phyloP scores from a whole-genome alignment of 2,797 vertebrate genomes.

The Diceros bicornis region DNA sequence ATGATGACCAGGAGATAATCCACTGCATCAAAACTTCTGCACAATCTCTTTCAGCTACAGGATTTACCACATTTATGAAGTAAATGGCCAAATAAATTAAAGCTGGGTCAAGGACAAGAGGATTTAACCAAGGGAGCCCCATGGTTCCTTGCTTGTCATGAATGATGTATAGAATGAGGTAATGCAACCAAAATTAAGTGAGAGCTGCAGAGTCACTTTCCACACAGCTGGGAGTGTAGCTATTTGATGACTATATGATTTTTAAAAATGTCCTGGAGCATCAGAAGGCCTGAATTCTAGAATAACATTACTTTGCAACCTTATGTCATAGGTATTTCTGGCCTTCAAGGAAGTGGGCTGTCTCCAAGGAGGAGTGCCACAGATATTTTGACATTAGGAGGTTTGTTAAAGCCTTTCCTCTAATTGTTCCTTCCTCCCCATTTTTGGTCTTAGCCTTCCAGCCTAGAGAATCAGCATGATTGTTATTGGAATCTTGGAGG shows the following conservation, averaged over 20 bases:
- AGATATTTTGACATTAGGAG: not conserved
- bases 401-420: not conserved
- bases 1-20: slow-evolving; percentile 28
- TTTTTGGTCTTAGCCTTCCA: not conserved
- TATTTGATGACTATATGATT: slow-evolving; percentile 79
- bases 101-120: slow-evolving; percentile 78
- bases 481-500: not conserved
- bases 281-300: slow-evolving; percentile 60
- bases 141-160: slow-evolving; percentile 77
- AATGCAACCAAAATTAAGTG: slow-evolving; percentile 80
- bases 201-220: slow-evolving; percentile 78
- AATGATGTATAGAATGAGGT: slow-evolving; percentile 86
- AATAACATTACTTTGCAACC: slow-evolving; percentile 55
- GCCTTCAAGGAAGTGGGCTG: slow-evolving; percentile 34
- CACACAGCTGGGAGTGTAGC: slow-evolving; percentile 77
- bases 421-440: not conserved
- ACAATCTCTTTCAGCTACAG: not conserved
- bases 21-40: not conserved
- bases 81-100: slow-evolving; percentile 65
- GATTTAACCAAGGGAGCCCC: slow-evolving; percentile 66
- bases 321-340: slow-evolving; percentile 32
- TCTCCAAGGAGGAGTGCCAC: not conserved
- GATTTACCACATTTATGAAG: slow-evolving; percentile 57
- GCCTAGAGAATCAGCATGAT: not conserved
- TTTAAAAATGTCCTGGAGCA: slow-evolving; percentile 70